Evolutionary conservation across 2,113 vertebrate genomes (phyloP).

Genomic region (Myotis yumanensis): DNA sequence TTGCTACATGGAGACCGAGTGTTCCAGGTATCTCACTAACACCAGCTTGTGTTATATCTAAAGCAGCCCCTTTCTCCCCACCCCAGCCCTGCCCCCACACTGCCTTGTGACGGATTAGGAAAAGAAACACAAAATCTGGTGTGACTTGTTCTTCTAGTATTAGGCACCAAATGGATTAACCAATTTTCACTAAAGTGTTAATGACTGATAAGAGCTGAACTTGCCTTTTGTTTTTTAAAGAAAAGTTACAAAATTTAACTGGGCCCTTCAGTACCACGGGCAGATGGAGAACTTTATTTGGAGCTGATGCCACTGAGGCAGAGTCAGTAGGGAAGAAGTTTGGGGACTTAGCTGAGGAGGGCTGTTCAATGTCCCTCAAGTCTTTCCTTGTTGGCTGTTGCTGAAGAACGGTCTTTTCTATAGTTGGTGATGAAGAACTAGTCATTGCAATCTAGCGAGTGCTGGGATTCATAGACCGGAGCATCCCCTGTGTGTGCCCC

Average conservation of each 20-base stretch:
- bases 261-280: background rate
- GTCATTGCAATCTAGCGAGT: background rate
- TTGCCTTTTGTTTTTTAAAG: background rate
- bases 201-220: background rate
- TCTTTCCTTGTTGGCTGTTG: background rate
- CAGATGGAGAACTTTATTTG: conserved; percentile 24
- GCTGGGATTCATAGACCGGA: background rate
- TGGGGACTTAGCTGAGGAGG: background rate
- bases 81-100: background rate
- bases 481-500: background rate
- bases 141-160: background rate
- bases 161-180: background rate
- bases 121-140: background rate
- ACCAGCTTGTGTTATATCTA: background rate
- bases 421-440: background rate
- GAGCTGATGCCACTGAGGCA: background rate
- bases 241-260: background rate
- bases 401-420: background rate
- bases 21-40: background rate
- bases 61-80: background rate
- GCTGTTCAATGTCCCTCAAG: background rate
- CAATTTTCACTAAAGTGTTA: conserved; percentile 28
- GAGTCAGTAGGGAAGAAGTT: background rate
- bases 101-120: background rate
- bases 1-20: background rate